Base-by-base conservation (phyloP, 2,113 vertebrate species). In the Callipepla squamata region DNA sequence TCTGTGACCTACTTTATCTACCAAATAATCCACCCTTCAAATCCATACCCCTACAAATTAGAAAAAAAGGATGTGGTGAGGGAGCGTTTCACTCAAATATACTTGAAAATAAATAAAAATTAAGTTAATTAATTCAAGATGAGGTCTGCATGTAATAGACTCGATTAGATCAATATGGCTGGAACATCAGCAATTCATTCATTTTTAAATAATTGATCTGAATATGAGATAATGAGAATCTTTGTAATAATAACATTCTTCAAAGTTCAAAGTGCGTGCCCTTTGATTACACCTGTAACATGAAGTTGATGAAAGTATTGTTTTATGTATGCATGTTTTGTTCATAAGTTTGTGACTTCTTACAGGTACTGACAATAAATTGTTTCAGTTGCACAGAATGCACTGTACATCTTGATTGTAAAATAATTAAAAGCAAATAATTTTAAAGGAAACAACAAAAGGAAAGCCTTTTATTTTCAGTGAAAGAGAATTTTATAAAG, bases 401-500 rank as follows among this genome's bases (percentile, higher is more conserved):
- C 2, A 66, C 23, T 42, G 13, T 28, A 76, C 34, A 85, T 15
- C 14, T 18, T 38, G 63, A 15, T 4, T 42, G 50, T 28, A 77
- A 22, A 84, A 77, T 3, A 69, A 18, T 23, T 57, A 50, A 89
- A 85, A 84, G 9, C 53, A 87, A 86, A 80, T 28, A 82, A 4
- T 62, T 53, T 95, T 73, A 91, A 90, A 91, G 51, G 9, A 51
- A 96, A 95, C 11, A 84, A 94, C 36, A 40, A 45, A 58, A 83
- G 36, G 40, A 93, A 96, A 95, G 86, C 55, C 88, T 95, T 38
- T 34, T 53, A 12, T 63, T 42, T 94, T 88, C 79, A 80, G 8
- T 69, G 62, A 93, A 93, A 91, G 38, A 80, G 73, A 96, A 92
- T 96, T 94, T 95, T 80, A 55, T 93, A 80, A 89, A 68, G 68